Conservation (phyloP, 1,140 invertebrate genomes). For the Cydia splendana region DNA sequence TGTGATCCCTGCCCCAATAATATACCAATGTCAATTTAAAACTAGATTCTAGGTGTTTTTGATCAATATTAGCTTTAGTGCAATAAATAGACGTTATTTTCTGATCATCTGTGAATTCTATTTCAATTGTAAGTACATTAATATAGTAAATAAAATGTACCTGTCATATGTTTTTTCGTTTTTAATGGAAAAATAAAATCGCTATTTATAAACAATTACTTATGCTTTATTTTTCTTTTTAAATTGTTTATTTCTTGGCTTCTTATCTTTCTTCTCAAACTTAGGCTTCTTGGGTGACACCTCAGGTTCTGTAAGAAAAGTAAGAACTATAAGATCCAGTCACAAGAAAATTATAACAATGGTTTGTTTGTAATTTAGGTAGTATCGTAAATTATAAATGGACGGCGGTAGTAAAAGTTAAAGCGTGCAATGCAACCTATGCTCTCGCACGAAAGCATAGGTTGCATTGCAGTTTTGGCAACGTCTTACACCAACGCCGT, state of each 20-base stretch:
- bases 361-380: too few relatives aligned
- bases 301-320: constrained; percentile 44
- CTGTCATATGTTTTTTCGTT: constrained; percentile 37
- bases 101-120: constrained; percentile 17
- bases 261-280: constrained; percentile 61
- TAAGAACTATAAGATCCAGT: neutral
- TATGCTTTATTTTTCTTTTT: constrained; percentile 63
- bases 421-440: too few relatives aligned
- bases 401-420: too few relatives aligned
- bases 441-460: too few relatives aligned
- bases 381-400: too few relatives aligned
- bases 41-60: constrained; percentile 13
- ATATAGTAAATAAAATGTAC: constrained; percentile 44
- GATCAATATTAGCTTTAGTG: constrained; percentile 27
- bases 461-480: too few relatives aligned
- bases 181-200: constrained; percentile 27
- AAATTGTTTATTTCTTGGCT: constrained; percentile 54
- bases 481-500: too few relatives aligned
- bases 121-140: constrained; percentile 18
- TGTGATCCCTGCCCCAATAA: constrained; percentile 17
- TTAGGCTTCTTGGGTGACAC: constrained; percentile 55
- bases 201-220: constrained; percentile 1
- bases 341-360: neutral
- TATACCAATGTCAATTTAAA: constrained; percentile 31
- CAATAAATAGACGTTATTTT: constrained; percentile 29